Percentiles rank a stretch among this genome's conserved stretches.
Conservation (phyloP, 2,888 invertebrate species). For the Drosophila eohydei region DNA sequence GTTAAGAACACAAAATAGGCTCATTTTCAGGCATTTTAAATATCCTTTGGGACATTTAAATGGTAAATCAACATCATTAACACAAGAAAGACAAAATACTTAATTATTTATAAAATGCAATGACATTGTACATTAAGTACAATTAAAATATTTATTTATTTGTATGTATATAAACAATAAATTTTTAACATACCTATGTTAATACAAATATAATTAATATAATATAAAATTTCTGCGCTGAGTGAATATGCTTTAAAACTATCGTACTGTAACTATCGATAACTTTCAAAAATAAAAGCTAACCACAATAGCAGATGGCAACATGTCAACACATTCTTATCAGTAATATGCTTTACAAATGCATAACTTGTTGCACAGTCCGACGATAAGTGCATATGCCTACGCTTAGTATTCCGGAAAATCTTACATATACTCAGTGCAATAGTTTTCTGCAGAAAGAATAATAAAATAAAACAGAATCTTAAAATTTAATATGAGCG, state of each 20-base stretch:
- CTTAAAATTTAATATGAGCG: conserved; percentile 2
- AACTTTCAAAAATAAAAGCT: not conserved
- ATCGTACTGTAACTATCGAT: conserved; percentile 7
- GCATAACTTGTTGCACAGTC: not conserved
- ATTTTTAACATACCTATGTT: too few species aligned
- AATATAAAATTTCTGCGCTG: not conserved
- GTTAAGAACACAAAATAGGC: too few species aligned
- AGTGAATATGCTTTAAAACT: too few species aligned
- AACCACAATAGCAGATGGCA: not conserved
- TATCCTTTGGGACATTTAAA: too few species aligned
- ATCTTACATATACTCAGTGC: not conserved
- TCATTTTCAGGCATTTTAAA: too few species aligned
- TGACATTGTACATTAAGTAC: too few species aligned
- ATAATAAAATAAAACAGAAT: not conserved
- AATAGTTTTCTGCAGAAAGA: not conserved
- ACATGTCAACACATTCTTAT: not conserved
- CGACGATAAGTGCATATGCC: not conserved
- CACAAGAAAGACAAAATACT: too few species aligned
- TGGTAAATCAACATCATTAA: too few species aligned
- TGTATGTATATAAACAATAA: too few species aligned
- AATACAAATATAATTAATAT: not conserved
- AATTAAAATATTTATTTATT: too few species aligned
- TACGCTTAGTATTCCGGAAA: not conserved
- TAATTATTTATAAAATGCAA: too few species aligned
- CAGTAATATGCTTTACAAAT: not conserved